Base-by-base conservation (phyloP, 2,888 invertebrate species). In the Chaitophorus viminalis region DNA sequence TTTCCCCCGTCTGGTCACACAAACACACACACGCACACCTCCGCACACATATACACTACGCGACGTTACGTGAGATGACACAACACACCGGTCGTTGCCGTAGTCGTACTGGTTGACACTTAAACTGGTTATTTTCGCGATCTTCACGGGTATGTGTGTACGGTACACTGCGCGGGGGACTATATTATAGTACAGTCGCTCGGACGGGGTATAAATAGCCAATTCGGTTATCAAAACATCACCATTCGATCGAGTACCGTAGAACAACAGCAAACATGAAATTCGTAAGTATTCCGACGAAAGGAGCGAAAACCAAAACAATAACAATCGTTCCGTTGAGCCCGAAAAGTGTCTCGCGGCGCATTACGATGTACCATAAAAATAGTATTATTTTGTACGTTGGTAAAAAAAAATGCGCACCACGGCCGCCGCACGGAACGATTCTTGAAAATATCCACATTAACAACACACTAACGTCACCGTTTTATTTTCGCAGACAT, bases 51-150 rank as follows among this genome's bases (percentile, higher is more conserved):
- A 68, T 8, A 8, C 65, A 18, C 54, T 14, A 11, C 54, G 54
- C 54, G 60, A 17, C 6, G 18, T 29, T 29, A 29, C 68, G 39
- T 74, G 21, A n/a, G 75, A 84, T 84, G 84, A 84, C 84, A 76
- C 46, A 84, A 84, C 84, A 84, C 84, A 76, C 46, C 79, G 36
- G 31, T 39, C 60, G 60, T 9, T 18, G 60, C 29, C 8, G 82
- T 25, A 36, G 77, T 21, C 39, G 29, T 33, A 82, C 74, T 17
- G 83, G 75, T 74, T 60, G 86, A 79, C 70, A 87, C 86, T 87
- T 75, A 87, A 87, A 87, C 86, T 87, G 86, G 86, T 87, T 87
- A 77, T 79, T 52, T 77, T 85, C n/a, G 75, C 60, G 60, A 84
- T 70, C 18, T 36, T 36, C 70, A n/a, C 29, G 29, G 79, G 29